A percentile compares a stretch with the other conserved stretches of the same genome.
These are phyloP conservation scores for Lymantria monacha DNA, from an alignment of 2,888 invertebrate genomes.

Conservation along the genomic window DNA sequence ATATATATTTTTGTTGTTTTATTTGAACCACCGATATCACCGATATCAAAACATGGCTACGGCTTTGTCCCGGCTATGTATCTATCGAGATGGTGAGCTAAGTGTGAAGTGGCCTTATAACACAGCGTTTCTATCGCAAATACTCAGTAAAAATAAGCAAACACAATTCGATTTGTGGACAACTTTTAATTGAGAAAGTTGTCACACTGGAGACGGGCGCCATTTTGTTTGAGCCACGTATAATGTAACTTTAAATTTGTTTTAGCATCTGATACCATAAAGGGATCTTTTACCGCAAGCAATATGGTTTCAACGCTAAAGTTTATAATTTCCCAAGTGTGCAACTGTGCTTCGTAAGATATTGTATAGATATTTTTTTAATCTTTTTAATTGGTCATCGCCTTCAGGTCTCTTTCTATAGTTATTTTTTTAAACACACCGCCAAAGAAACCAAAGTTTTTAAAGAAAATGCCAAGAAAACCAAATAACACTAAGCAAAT, in stretches of 20 bases:
- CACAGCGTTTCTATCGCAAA: too few relatives aligned
- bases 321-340: neutral
- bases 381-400: neutral
- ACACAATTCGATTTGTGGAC: slow-evolving; percentile 11
- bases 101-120: too few relatives aligned
- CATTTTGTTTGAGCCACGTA: slow-evolving; percentile 12
- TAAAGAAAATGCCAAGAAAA: too few relatives aligned
- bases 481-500: too few relatives aligned
- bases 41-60: too few relatives aligned
- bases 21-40: too few relatives aligned
- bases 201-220: slow-evolving; percentile 9
- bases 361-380: neutral
- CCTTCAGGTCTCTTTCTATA: too few relatives aligned
- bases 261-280: neutral
- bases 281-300: neutral
- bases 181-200: slow-evolving; percentile 33
- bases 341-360: neutral
- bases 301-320: neutral
- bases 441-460: too few relatives aligned
- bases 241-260: slow-evolving; percentile 2
- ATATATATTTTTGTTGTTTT: too few relatives aligned
- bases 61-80: too few relatives aligned
- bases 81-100: too few relatives aligned
- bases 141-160: neutral
- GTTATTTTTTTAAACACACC: too few relatives aligned